Evolutionary conservation across 2,888 invertebrate species (phyloP), one percentile per base, ranked within the genome.

Genomic region (Ryuthela nishihirai): DNA sequence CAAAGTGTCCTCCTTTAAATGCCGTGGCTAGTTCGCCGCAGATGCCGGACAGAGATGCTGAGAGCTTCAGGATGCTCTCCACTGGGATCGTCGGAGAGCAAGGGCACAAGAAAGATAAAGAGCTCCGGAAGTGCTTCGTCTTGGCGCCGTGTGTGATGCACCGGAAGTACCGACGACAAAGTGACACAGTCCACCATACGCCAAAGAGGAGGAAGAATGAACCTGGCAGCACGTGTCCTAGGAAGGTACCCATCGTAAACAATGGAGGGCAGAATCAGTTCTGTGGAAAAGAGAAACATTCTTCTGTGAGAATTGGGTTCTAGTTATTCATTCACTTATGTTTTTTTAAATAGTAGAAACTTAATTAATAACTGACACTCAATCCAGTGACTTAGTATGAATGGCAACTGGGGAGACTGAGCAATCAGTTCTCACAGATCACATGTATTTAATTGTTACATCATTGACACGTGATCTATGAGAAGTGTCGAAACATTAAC

Each of bases 141-240:
- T 12, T 12, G 5, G 12, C 32, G 15, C 32, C 12, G 2, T 32
- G 32, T n/a, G 32, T 4, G 15, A 32, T 12, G 15, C 12, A 12
- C 12, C 32, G 32, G 32, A 32, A 40, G 2, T 40, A 40, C 9
- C 40, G 40, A 18, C 9, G 9, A 20, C 18, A 40, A 21, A 18
- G 18, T 21, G 20, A 18, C 9, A 40, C n/a, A 20, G 21, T 20
- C 40, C 40, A 40, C 18, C 21, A 21, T n/a, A 21, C n/a, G 21
- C 21, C 17, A n/a, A 40, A 40, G 10, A 40, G 9, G 21, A 20
- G 18, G 10, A 40, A 40, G 18, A 15, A 40, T 6, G 40, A 18
- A 3, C 40, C 40, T 10, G 40, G 40, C n/a, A 40, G 23, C n/a
- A 40, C 23, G n/a, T 40, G 40, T n/a, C 40, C 40, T 6, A 7